Percentiles rank a stretch among this genome's conserved stretches.
phyloP scores from a whole-genome alignment of 1,140 invertebrate genomes.

The Aporrectodea caliginosa region DNA sequence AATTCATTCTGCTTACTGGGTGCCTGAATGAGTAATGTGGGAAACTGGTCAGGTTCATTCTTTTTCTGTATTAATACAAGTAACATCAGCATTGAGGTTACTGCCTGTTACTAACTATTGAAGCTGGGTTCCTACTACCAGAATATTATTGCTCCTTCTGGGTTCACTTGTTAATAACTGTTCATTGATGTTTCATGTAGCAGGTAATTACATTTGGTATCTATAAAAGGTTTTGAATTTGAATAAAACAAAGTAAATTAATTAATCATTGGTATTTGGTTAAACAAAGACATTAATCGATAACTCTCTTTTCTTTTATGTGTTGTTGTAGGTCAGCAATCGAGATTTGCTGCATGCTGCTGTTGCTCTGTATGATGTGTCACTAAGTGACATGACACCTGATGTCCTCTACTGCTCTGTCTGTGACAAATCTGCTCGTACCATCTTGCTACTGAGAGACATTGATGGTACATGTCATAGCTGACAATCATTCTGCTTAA shows the following conservation, averaged over 20 bases:
- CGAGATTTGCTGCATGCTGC: slow-evolving; percentile 55
- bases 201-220: neutral
- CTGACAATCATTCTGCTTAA: neutral
- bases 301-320: slow-evolving; percentile 25
- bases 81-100: too few species aligned
- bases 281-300: neutral
- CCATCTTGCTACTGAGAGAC: slow-evolving; percentile 52
- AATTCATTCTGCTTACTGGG: too few species aligned
- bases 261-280: neutral
- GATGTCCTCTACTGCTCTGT: slow-evolving; percentile 53
- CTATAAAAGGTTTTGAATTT: neutral
- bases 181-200: too few species aligned
- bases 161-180: slow-evolving; percentile 20
- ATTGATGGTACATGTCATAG: slow-evolving; percentile 46
- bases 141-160: slow-evolving; percentile 32
- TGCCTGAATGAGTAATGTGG: too few species aligned
- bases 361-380: slow-evolving; percentile 53
- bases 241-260: neutral
- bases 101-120: too few species aligned
- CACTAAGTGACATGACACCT: slow-evolving; percentile 51
- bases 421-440: slow-evolving; percentile 53
- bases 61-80: too few species aligned
- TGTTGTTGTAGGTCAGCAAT: slow-evolving; percentile 46
- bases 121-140: slow-evolving; percentile 31
- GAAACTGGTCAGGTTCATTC: too few species aligned